Evolutionary conservation across 2,888 invertebrate genomes (phyloP), one percentile per base, ranked within the genome.

Genomic region (Tholera decimalis): DNA sequence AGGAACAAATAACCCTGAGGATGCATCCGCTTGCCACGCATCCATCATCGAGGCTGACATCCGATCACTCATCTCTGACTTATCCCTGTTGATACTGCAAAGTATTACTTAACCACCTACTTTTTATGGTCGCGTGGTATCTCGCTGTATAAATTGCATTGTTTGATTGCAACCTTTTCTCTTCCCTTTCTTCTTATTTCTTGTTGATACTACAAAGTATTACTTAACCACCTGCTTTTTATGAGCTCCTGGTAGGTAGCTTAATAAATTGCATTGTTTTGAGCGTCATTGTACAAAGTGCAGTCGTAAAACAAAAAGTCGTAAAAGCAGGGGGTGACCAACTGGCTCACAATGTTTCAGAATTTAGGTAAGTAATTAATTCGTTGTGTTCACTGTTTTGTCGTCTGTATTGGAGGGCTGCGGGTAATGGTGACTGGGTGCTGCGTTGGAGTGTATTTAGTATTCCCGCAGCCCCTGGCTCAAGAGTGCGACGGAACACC

Each of bases 61-160:
- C 49, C 53, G 33, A 57, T 74, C 26, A 54, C 74, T 74, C 68
- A 74, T 33, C 49, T 24, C 22, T 50, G 70, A 73, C 53, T 53
- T 44, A 54, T 39, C 49, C 11, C 11, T 74, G 54, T 71, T 67
- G 33, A 49, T 41, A 67, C 39, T 35, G 49, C 37, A 33, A 59
- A 49, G 47, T 65, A 53, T 43, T 47, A 47, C 24, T 51, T 55
- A 50, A 39, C 44, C 13, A 22, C 7, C 26, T 69, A 44, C 13
- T 28, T 59, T 26, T 47, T 24, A 18, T 46, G 11, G 15, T n/a
- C 4, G 35, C 18, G 15, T 49, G 0, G 41, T 41, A 20, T 2
- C 15, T 15, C 3, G 15, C 13, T 44, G 24, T 2, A 46, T 35
- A 47, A 47, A 58, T 13, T 35, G 18, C 33, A 22, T 49, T 37